A percentile compares a stretch with the other conserved stretches of the same genome.
Conservation (phyloP, 1,140 invertebrate species). For the Mya arenaria region DNA sequence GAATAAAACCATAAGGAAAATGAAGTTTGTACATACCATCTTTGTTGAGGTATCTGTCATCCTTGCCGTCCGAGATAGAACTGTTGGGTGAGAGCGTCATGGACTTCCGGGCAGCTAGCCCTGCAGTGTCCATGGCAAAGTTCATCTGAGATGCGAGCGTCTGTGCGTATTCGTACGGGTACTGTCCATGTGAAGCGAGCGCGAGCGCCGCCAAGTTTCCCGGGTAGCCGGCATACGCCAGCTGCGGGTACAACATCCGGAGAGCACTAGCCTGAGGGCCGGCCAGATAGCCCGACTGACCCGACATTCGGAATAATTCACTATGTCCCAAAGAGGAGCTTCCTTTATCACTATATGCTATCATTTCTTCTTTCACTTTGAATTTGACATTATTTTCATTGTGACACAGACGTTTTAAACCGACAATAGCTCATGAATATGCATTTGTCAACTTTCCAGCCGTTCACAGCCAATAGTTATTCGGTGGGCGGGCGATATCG, state of each 20-base stretch:
- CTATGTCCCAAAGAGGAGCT: conserved; percentile 33
- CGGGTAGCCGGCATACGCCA: conserved; percentile 42
- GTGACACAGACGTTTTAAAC: conserved; percentile 47
- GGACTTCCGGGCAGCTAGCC: conserved; percentile 40
- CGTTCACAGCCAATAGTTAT: conserved; percentile 5
- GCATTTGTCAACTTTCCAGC: conserved; percentile 20
- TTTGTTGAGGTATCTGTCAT: conserved; percentile 38
- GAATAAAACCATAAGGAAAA: no score
- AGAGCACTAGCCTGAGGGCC: conserved; percentile 40
- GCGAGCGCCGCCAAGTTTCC: conserved; percentile 52
- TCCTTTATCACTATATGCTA: conserved; percentile 55
- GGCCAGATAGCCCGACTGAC: conserved; percentile 39
- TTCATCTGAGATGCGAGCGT: conserved; percentile 43
- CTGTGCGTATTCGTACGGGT: conserved; percentile 54
- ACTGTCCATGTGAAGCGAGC: conserved; percentile 37
- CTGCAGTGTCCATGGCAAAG: conserved; percentile 46
- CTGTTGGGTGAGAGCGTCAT: conserved; percentile 50
- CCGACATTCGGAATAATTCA: conserved; percentile 18
- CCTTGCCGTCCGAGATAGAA: conserved; percentile 52
- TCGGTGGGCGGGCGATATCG: not conserved
- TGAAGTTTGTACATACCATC: no score
- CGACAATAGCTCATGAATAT: conserved; percentile 39
- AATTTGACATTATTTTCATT: conserved; percentile 45
- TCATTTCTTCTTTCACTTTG: conserved; percentile 38
- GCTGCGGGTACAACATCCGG: conserved; percentile 48